These are phyloP conservation scores for Azemiops feae DNA, from an alignment of 2,113 vertebrate species.

Conservation along the genomic window DNA sequence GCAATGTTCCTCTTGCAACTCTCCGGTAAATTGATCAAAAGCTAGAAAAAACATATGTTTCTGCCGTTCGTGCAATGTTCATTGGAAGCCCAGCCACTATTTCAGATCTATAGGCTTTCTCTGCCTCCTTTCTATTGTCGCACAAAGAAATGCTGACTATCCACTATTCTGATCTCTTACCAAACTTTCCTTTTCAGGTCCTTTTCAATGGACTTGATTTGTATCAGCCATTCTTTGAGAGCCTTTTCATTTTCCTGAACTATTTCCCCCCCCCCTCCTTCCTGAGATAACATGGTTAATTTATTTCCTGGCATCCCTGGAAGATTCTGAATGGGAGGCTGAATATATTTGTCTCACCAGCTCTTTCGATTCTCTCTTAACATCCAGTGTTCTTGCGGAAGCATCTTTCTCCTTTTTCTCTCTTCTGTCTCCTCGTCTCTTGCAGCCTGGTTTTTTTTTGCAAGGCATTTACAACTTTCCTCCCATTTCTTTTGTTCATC, in stretches of 20 bases:
- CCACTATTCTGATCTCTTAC: not conserved
- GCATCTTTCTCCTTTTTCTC: not conserved
- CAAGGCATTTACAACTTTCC: not conserved
- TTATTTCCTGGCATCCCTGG: not conserved
- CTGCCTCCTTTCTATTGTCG: not conserved
- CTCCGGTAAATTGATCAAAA: not conserved
- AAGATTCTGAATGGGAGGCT: not conserved
- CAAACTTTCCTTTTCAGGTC: not conserved
- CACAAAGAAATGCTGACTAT: not conserved
- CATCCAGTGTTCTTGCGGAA: not conserved
- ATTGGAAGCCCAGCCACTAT: not conserved
- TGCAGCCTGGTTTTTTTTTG: not conserved
- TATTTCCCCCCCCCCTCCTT: not conserved
- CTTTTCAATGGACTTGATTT: not conserved
- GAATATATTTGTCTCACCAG: not conserved
- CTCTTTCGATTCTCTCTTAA: accelerated
- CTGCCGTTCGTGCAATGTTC: not conserved
- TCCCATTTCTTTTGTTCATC: not conserved
- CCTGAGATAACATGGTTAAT: not conserved
- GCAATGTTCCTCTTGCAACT: not conserved
- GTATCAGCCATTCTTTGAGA: constrained; percentile 9
- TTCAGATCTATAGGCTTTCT: not conserved
- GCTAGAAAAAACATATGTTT: not conserved
- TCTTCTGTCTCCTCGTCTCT: constrained; percentile 3
- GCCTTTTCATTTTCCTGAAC: not conserved